A percentile compares a stretch with the other conserved stretches of the same genome.
phyloP scores from a whole-genome alignment of 2,797 vertebrate species.

The Pitangus sulphuratus region DNA sequence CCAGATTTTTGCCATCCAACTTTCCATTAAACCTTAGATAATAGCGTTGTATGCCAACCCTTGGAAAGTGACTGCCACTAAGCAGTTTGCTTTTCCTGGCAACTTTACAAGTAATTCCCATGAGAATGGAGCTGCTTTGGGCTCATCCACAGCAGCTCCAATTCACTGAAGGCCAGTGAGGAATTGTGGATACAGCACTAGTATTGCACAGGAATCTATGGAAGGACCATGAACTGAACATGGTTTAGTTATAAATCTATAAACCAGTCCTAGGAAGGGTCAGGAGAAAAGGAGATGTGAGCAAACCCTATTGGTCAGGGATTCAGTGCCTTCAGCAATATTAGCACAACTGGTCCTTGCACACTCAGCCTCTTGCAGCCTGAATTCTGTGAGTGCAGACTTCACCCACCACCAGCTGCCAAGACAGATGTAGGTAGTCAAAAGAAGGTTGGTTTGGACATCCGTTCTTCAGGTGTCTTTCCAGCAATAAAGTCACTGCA shows the following conservation, averaged over 20 bases:
- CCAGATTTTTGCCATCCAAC: not conserved
- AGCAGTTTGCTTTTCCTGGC: not conserved
- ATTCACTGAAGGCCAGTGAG: accelerated
- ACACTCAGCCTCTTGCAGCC: not conserved
- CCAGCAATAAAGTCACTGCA: not conserved
- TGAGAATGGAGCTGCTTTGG: not conserved
- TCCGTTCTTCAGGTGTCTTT: not conserved
- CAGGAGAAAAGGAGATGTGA: not conserved
- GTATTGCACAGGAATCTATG: not conserved
- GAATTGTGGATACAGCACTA: not conserved
- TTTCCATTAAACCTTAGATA: not conserved
- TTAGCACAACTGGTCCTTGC: not conserved
- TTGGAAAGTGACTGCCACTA: not conserved
- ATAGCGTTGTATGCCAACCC: not conserved
- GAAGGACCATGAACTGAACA: not conserved
- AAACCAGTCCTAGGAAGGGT: not conserved
- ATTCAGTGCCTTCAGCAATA: not conserved
- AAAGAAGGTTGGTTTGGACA: not conserved
- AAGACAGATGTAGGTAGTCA: not conserved
- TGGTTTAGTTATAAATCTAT: not conserved
- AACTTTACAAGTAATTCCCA: not conserved
- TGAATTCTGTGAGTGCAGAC: not conserved
- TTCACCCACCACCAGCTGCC: not conserved
- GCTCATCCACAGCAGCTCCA: not conserved
- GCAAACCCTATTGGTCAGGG: not conserved